Base-by-base conservation (phyloP, 1,140 invertebrate genomes). In the Mycetomoellerius zeteki region DNA sequence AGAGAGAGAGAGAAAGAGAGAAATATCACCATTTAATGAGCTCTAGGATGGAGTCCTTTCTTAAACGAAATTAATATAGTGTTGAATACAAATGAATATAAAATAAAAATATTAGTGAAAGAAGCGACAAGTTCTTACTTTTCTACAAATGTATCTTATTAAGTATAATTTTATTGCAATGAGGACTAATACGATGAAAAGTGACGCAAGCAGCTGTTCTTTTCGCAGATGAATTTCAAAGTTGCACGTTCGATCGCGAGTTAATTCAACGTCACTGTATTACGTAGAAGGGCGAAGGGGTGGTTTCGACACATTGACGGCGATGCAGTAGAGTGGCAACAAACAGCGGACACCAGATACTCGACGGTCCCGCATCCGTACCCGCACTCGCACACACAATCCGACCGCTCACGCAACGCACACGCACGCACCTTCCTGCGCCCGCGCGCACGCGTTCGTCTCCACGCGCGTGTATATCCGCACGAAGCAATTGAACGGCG, bases 401-500 rank as follows among this genome's bases (percentile, higher is more conserved):
- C 24, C 43, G 64, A 19, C n/a, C 43, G 16, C 30, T 10, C 58
- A 37, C 58, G 30, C 56, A 62, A 52, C 47, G 19, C 82, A 7
- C 56, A 62, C 71, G 19, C 27, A 27, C 71, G 21, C 5, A 30
- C 43, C 33, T 52, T 30, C 8, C 10, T 19, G n/a, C 54, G 54
- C n/a, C 4, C 54, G 54, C 33, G 19, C 50, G 10, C 52, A 37
- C 50, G 50, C 33, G 24, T 33, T 21, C 8, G 14, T 33, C 21
- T 73, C 54, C 27, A 87, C 47, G n/a, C 50, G 65, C 16, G 67
- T 73, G 10, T 73, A 88, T 93, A 94, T 93, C 92, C 92, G 91
- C 87, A 91, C 91, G 93, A 88, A 94, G 94, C 94, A 95, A 95
- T 95, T 94, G 95, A 95, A 95, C 94, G 93, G 94, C 94, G 95